Base-by-base conservation (phyloP, 2,888 invertebrate genomes). In the Anthrax anthrax region DNA sequence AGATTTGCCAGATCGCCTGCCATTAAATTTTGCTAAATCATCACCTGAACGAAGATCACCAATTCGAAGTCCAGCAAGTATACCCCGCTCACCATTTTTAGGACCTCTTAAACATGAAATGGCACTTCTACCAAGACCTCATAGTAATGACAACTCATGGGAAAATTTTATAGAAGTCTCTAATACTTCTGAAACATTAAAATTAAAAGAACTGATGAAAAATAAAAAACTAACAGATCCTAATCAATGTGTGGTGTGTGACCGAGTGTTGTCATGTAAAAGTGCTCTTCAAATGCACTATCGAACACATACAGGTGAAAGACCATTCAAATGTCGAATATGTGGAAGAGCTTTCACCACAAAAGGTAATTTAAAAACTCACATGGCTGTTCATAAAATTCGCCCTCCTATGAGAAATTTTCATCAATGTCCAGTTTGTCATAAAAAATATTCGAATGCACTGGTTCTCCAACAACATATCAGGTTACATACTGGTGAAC, bases 231-330 rank as follows among this genome's bases (percentile, higher is more conserved):
- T 91, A 55, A 85, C 85, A 10, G 97, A 98, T 71, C 97, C 98
- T 10, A 98, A 98, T 65, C 95, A 98, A 71, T 98, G 98, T 70
- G 87, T 96, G 45, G 91, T 98, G 55, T 98, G 98, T 66, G 90
- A 95, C 69, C 78, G 95, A 44, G 90, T 96, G 48, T 74, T 97
- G 44, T 95, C 95, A 51, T 96, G 96, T 70, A 95, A 95, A 71
- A 94, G 92, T 68, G 96, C 95, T 27, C 73, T 96, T 51, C 94
- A 95, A 72, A 96, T 96, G 95, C 95, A 96, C 71, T 96, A 96
- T 69, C 76, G 68, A 42, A 68, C 68, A 2, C 68, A 68, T 42
- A 68, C 68, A 0, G 40, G 94, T 0, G 67, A 67, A 49, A 56
- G 67, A 44, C 97, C 97, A 4, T 97, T 92, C 71, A 87, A 89